Percentiles rank a stretch among this genome's conserved stretches.
These are phyloP conservation scores for Tiliacea aurago DNA, from an alignment of 2,888 invertebrate genomes.

Conservation along the genomic window DNA sequence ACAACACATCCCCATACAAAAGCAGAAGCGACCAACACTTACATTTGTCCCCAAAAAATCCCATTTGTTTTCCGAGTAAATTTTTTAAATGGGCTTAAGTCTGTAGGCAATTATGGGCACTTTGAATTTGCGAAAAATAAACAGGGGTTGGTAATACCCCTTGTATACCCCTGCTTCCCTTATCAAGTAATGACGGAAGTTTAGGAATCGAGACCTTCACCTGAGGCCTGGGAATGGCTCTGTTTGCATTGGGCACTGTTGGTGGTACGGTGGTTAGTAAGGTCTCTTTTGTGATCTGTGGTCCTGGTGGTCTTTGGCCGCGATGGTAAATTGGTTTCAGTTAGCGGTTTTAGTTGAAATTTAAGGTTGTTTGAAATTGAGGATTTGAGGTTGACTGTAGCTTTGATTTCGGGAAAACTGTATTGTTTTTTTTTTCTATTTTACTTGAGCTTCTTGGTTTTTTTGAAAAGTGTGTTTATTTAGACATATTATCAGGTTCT, in stretches of 20 bases:
- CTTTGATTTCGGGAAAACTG: background rate
- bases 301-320: background rate
- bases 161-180: slow-evolving; percentile 71
- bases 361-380: background rate
- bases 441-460: background rate
- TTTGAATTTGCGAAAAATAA: slow-evolving; percentile 78
- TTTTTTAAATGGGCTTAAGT: slow-evolving; percentile 79
- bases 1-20: slow-evolving; percentile 2
- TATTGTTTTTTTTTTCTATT: background rate
- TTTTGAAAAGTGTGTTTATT: background rate
- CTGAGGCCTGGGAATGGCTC: slow-evolving; percentile 74
- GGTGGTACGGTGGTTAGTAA: background rate
- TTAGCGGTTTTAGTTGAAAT: background rate
- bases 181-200: slow-evolving; percentile 84
- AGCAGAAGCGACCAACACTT: slow-evolving; percentile 55
- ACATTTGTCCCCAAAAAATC: slow-evolving; percentile 60
- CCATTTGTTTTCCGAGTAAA: slow-evolving; percentile 69
- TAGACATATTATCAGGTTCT: background rate
- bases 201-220: slow-evolving; percentile 80
- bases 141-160: slow-evolving; percentile 77
- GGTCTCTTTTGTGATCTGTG: background rate
- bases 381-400: background rate
- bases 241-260: slow-evolving; percentile 39
- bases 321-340: background rate
- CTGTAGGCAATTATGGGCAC: slow-evolving; percentile 78